Evolutionary conservation across 1,140 invertebrate species (phyloP).

Genomic region (Sweltsa coloradensis): DNA sequence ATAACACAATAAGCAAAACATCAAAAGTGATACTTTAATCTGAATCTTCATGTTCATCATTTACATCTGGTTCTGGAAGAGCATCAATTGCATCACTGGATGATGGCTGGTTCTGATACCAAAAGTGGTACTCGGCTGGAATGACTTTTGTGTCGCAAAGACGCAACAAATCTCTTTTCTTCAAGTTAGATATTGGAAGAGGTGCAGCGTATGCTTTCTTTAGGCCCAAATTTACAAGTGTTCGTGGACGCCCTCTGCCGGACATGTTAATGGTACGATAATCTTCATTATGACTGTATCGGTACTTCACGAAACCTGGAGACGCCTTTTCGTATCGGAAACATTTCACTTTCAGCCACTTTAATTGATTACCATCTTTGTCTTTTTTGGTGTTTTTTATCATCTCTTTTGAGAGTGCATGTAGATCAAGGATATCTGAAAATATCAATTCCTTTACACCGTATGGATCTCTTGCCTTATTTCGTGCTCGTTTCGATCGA

Average conservation of each 20-base stretch:
- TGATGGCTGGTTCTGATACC: not conserved
- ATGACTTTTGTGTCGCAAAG: not conserved
- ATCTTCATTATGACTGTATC: not conserved
- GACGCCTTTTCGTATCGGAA: not conserved
- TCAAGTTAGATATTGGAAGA: not conserved
- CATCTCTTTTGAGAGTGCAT: not conserved
- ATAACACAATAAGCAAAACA: too few relatives aligned
- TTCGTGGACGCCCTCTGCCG: not conserved
- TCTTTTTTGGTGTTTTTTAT: not conserved
- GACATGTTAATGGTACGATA: not conserved
- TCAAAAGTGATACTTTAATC: not conserved
- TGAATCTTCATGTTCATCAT: not conserved
- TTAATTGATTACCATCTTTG: not conserved
- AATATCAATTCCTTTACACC: not conserved
- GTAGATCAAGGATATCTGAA: slow-evolving; percentile 4
- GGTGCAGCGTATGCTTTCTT: not conserved
- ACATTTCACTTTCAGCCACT: not conserved
- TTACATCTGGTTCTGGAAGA: not conserved
- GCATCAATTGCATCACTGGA: not conserved
- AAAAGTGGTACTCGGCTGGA: not conserved
- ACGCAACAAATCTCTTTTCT: slow-evolving; percentile 24
- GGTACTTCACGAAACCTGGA: not conserved
- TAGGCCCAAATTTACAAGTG: not conserved
- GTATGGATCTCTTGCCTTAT: not conserved
- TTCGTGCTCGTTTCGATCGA: slow-evolving; percentile 2